A percentile compares a stretch with the other conserved stretches of the same genome.
These are phyloP conservation scores for Tinamus major DNA, from an alignment of 2,797 vertebrate species.

Conservation along the genomic window DNA sequence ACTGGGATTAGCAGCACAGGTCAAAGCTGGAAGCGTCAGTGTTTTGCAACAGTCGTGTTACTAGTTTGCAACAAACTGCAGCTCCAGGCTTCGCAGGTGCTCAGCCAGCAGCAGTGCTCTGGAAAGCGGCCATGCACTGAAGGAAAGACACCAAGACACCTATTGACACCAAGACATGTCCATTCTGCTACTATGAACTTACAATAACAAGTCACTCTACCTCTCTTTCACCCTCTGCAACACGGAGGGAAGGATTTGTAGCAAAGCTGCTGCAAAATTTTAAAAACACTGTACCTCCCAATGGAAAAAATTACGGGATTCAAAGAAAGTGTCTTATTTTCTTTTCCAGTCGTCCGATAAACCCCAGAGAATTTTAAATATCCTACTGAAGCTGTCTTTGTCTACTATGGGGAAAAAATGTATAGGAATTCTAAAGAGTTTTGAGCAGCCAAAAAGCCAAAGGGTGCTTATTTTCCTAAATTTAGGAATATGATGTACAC, in stretches of 20 bases:
- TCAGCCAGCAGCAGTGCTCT: neutral
- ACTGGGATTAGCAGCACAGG: neutral
- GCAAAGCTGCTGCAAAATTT: neutral
- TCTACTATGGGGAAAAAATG: neutral
- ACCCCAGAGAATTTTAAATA: neutral
- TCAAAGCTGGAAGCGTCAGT: neutral
- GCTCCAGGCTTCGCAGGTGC: slow-evolving; percentile 7
- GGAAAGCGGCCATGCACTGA: neutral
- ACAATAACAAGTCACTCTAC: neutral
- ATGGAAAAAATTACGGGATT: neutral
- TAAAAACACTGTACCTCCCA: neutral
- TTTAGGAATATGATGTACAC: neutral
- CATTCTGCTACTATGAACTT: neutral
- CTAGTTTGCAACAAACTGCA: slow-evolving; percentile 3
- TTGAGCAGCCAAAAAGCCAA: neutral
- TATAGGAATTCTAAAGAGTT: neutral
- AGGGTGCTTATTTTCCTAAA: neutral
- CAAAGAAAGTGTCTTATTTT: neutral
- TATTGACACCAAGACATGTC: neutral
- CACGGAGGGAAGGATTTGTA: neutral
- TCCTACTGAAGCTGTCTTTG: neutral
- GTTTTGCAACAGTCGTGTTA: neutral
- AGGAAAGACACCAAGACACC: neutral
- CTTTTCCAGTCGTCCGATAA: neutral
- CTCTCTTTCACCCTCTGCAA: neutral